Evolutionary conservation across 1,140 invertebrate species (phyloP).

Genomic region (Tribolium madens): DNA sequence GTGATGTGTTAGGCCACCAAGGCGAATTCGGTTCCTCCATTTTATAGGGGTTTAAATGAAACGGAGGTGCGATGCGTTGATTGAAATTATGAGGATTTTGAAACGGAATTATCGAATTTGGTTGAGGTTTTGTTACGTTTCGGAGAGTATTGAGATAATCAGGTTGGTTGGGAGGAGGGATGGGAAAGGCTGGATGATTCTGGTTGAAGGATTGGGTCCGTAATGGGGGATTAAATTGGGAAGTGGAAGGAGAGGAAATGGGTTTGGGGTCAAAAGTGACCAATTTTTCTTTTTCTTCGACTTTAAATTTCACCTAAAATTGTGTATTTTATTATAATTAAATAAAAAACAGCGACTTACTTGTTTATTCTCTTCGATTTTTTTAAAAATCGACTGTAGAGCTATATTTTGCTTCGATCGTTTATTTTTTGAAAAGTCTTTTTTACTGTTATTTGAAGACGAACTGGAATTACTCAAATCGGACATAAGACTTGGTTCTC

Average conservation of each 20-base stretch:
- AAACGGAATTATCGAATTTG: conserved; percentile 42
- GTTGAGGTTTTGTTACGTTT: conserved; percentile 51
- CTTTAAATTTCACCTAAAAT: conserved; percentile 61
- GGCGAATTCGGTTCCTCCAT: conserved; percentile 30
- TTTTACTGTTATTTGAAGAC: conserved; percentile 47
- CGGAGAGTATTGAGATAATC: conserved; percentile 53
- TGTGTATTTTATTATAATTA: too few species aligned
- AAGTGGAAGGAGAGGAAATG: conserved; percentile 6
- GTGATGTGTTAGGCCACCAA: conserved; percentile 47
- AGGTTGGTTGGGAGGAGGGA: conserved; percentile 31
- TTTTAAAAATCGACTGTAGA: conserved; percentile 80
- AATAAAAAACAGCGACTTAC: conserved; percentile 61
- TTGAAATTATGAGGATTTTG: background rate
- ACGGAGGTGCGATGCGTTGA: conserved; percentile 8
- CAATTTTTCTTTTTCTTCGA: conserved; percentile 56
- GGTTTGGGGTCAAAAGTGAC: conserved; percentile 28
- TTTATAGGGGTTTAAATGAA: conserved; percentile 45
- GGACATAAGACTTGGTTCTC: conserved; percentile 23
- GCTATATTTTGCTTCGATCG: conserved; percentile 63
- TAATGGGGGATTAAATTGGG: conserved; percentile 42
- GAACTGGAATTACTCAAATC: conserved; percentile 11
- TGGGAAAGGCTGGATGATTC: conserved; percentile 51
- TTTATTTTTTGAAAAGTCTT: conserved; percentile 58
- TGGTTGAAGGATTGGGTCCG: conserved; percentile 56
- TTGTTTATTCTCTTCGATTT: conserved; percentile 73